Base-by-base conservation (phyloP, 2,113 vertebrate species). In the Gymnobelideus leadbeateri region DNA sequence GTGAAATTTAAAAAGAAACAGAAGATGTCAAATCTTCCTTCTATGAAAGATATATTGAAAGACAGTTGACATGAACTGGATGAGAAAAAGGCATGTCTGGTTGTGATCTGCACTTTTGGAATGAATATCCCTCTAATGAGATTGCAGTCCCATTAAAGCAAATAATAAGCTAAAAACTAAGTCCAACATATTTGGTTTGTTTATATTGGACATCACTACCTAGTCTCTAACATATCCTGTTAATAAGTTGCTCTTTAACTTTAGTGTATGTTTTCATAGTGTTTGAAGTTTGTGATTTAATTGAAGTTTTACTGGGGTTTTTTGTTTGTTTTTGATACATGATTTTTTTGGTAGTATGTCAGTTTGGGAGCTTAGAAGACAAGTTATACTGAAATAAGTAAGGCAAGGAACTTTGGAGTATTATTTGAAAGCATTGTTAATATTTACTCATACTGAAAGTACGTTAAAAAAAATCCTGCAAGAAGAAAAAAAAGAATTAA, bases 231-330 rank as follows among this genome's bases (percentile, higher is more conserved):
- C 43, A 77, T 50, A 61, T 84, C 46, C 24, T 24, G 7, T 96
- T 95, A 93, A 95, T 95, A 93, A 89, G n/a, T 89, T 93, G 89
- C 43, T 46, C 52, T 77, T 93, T 91, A 89, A 91, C 28, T 61
- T 91, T 26, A 84, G n/a, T 23, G 8, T 91, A 50, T 90, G 16
- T 89, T 51, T 21, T 26, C 46, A 26, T 10, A 46, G 84, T 93
- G 51, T 94, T 91, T 90, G 84, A 93, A 54, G 31, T 91, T 14
- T 5, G 51, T 77, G 92, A 51, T 53, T 95, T 91, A 89, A 51
- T 49, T 43, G 37, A 77, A 26, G 28, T 89, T 61, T 92, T 52
- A 3, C 19, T 52, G 16, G 16, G 3, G 53, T 54, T 25, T 25
- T 55, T 55, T 37, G 31, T 68, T 37, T 68, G 37, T 68, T 84